A percentile compares a stretch with the other conserved stretches of the same genome.
These are phyloP conservation scores for Allobates femoralis DNA, from an alignment of 2,797 vertebrate species.

Conservation along the genomic window DNA sequence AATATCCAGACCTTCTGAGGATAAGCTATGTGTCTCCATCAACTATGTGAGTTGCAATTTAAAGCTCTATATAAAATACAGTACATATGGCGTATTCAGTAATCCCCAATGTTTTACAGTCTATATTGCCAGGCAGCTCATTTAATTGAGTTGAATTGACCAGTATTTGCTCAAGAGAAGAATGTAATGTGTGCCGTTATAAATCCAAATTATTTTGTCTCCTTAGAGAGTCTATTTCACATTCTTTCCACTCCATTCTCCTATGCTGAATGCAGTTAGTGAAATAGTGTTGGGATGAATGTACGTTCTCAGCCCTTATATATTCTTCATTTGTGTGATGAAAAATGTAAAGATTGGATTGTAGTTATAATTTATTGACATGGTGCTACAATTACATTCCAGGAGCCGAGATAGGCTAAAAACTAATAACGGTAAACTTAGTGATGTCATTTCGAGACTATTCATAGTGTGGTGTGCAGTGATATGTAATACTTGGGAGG, in stretches of 20 bases:
- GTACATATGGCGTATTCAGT: slow-evolving; percentile 40
- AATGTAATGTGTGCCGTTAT: slow-evolving; percentile 21
- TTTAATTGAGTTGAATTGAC: neutral
- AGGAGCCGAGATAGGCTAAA: slow-evolving; percentile 15
- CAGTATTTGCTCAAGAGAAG: slow-evolving; percentile 39
- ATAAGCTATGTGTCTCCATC: slow-evolving; percentile 17
- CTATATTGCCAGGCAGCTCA: slow-evolving; percentile 44
- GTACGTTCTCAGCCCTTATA: slow-evolving; percentile 17
- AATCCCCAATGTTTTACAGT: slow-evolving; percentile 48
- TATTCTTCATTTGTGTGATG: slow-evolving; percentile 52
- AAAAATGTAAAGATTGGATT: slow-evolving; percentile 45
- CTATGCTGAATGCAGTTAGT: slow-evolving; percentile 37
- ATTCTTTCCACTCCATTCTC: slow-evolving; percentile 46
- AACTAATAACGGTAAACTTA: neutral
- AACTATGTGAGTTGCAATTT: slow-evolving; percentile 8
- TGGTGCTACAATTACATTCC: slow-evolving; percentile 26
- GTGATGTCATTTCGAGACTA: neutral
- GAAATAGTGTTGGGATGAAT: slow-evolving; percentile 40
- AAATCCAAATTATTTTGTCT: slow-evolving; percentile 50
- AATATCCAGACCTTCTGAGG: neutral
- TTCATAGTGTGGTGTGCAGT: neutral
- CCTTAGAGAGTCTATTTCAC: slow-evolving; percentile 35
- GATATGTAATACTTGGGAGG: neutral
- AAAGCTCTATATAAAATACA: neutral
- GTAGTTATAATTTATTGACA: slow-evolving; percentile 52